Conservation (phyloP, 2,113 vertebrate species). For the Osmerus eperlanus region DNA sequence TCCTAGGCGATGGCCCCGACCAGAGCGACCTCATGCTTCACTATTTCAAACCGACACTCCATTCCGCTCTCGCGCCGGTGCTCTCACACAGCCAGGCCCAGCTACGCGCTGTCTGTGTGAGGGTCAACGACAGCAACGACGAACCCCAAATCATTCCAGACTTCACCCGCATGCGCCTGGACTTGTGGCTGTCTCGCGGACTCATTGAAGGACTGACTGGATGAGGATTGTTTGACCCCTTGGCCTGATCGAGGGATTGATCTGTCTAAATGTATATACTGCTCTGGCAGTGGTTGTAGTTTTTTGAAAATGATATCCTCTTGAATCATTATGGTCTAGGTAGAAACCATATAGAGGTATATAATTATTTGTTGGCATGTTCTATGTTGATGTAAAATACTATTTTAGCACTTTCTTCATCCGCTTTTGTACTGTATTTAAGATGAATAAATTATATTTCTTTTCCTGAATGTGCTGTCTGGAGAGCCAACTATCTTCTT, state of each 20-base stretch:
- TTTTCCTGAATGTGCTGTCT: constrained; percentile 15
- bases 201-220: not conserved
- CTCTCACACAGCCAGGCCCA: not conserved
- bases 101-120: not conserved
- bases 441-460: constrained; percentile 48
- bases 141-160: constrained; percentile 49
- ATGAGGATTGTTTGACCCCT: not conserved
- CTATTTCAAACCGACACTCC: constrained; percentile 4
- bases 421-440: constrained; percentile 44
- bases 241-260: not conserved
- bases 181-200: constrained; percentile 12
- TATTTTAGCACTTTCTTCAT: not conserved
- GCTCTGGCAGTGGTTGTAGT: constrained; percentile 13
- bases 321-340: not conserved
- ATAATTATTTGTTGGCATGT: constrained; percentile 9
- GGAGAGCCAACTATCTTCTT: no score
- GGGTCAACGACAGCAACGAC: not conserved
- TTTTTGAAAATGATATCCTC: not conserved
- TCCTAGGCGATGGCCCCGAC: not conserved
- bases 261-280: constrained; percentile 6
- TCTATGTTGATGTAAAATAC: constrained; percentile 27
- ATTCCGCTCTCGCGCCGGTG: constrained; percentile 15
- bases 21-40: not conserved
- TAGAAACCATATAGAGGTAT: not conserved
- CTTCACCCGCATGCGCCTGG: constrained; percentile 11